Evolutionary conservation across 2,113 vertebrate genomes (phyloP), one percentile per base, ranked within the genome.

Genomic region (Odontophorus gujanensis): DNA sequence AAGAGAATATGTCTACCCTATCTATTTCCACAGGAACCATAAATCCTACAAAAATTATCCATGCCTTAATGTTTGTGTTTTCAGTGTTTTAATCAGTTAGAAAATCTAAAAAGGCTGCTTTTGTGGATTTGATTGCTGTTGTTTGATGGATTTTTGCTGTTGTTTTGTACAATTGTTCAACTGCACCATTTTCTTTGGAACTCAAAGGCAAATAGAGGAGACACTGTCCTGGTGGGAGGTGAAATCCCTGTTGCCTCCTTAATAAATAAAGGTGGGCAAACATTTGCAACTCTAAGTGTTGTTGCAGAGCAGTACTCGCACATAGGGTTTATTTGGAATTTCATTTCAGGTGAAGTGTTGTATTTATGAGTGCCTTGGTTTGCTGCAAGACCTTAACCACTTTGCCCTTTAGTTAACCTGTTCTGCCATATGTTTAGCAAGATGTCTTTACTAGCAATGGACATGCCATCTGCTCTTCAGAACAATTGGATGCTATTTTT

Each of bases 331-430:
- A 47, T 90, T 48, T 85, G 40, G n/a, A 68, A 57, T 88, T 88
- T 63, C 42, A 55, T 67, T 87, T 75, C 90, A 90, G 43, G 51
- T 65, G 22, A 94, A 92, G 48, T 87, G 84, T 84, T 97, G 92
- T 43, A 86, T 91, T 96, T 97, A 83, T 94, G 96, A 65, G 88
- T 95, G 84, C 93, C 67, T 88, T 0, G 1, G 66, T 96, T 97
- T 97, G 92, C 95, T 95, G 65, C 73, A 90, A 81, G 97, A 75
- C 78, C 96, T 89, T 88, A 90, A 86, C 87, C 82, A 93, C 55
- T 93, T 83, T 95, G 96, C 93, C 95, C 96, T 97, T 97, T 96
- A 91, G 95, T 96, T 97, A 97, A 97, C 97, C 96, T 97, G 95
- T 91, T 95, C 88, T 92, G 50, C 97, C 97, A 95, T 97, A 97